Conservation (phyloP, 2,888 invertebrate genomes). For the Macrophya alboannulata region DNA sequence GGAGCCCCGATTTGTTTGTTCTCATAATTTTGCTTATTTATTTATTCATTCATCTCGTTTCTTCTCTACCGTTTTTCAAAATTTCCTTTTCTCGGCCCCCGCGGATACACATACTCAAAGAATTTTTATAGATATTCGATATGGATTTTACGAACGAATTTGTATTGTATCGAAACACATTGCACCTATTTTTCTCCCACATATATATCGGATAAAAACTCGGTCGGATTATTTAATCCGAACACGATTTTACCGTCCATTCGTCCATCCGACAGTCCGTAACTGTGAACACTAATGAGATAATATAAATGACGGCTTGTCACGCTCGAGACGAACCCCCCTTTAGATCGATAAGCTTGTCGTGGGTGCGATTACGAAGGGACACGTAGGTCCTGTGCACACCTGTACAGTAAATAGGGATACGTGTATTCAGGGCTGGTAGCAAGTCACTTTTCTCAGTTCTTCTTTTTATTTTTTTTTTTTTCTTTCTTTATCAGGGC, state of each 20-base stretch:
- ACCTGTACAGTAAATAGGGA: neutral
- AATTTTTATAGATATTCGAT: neutral
- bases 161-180: neutral
- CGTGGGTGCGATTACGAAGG: slow-evolving; percentile 28
- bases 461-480: neutral
- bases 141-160: neutral
- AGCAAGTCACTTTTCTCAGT: slow-evolving; percentile 6
- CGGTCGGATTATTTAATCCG: slow-evolving; percentile 49
- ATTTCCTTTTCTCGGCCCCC: neutral
- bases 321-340: slow-evolving; percentile 45
- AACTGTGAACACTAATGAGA: slow-evolving; percentile 55
- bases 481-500: neutral
- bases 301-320: slow-evolving; percentile 57
- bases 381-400: slow-evolving; percentile 9
- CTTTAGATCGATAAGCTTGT: slow-evolving; percentile 53
- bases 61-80: neutral
- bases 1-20: neutral
- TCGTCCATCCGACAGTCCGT: slow-evolving; percentile 24
- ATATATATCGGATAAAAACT: neutral
- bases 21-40: neutral
- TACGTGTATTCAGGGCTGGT: neutral
- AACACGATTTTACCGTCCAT: slow-evolving; percentile 34
- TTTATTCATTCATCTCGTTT: no score
- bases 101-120: no score
- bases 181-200: neutral